Evolutionary conservation across 2,888 invertebrate species (phyloP), one percentile per base, ranked within the genome.

Genomic region (Lepetodrilus schrolli): DNA sequence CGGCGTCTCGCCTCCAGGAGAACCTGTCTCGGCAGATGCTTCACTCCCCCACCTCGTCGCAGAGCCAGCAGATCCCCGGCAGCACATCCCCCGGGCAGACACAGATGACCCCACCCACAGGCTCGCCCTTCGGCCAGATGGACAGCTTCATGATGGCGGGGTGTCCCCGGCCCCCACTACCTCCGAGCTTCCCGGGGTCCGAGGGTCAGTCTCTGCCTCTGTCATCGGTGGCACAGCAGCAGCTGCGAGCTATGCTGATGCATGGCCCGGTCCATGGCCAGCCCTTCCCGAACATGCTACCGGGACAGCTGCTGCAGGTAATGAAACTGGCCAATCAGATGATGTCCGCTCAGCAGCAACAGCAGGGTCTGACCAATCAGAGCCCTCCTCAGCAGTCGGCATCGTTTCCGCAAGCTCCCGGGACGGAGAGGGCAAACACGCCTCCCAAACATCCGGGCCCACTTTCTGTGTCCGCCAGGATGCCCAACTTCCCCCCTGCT

Each of bases 261-360:
- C 36, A 50, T 20, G 13, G 10, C 5, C 17, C 68, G 1, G 13
- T 66, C 26, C 49, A 50, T 43, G 36, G 37, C 8, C 50, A 34
- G 36, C 73, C 43, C 21, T 93, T 90, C 71, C 88, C 37, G 87
- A 89, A 49, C 88, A 88, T 17, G 86, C 81, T 68, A 75, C 77
- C 43, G 79, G 80, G 70, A 79, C 84, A 49, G 77, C 74, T 51
- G 74, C 80, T 71, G 71, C 43, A 38, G 26, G 68, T 47, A 4
- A 47, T 68, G 26, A 47, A 38, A 21, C 47, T 47, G 20, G 26
- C 68, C 13, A 68, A 68, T 10, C 68, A 68, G 47, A 23, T 58
- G 58, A 23, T 58, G 58, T 30, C 23, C n/a, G 30, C 58, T 58
- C 26, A 21, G 13, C 21, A 58, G 30, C 48, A 37, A 23, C 73